Percentiles rank a stretch among this genome's conserved stretches.
Conservation (phyloP, 2,113 vertebrate species). For the Carlito syrichta region DNA sequence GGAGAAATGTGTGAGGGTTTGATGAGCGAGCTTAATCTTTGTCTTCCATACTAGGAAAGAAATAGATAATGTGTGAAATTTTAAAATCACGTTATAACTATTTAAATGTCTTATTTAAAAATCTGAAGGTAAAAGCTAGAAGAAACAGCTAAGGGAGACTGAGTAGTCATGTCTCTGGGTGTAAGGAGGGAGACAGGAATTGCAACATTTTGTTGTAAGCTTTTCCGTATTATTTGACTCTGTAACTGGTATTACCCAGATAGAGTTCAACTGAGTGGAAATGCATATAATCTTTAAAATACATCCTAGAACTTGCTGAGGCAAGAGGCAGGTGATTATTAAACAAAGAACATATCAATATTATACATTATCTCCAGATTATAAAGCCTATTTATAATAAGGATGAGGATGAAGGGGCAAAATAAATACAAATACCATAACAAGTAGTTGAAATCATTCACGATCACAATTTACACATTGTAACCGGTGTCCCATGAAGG, state of each 20-base stretch:
- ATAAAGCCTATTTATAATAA: background rate
- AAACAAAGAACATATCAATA: background rate
- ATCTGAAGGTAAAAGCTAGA: background rate
- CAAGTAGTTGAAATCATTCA: background rate
- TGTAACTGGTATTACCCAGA: background rate
- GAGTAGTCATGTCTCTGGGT: background rate
- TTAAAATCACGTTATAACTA: background rate
- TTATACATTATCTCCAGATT: background rate
- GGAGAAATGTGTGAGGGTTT: background rate
- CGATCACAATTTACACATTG: background rate
- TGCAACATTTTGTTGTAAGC: background rate
- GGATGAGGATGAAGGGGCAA: background rate
- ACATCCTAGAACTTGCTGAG: background rate
- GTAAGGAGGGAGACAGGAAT: background rate
- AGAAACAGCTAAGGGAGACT: background rate
- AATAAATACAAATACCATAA: background rate
- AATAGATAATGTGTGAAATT: background rate
- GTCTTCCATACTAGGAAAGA: background rate
- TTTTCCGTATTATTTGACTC: background rate
- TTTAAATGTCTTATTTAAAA: background rate
- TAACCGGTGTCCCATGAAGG: background rate
- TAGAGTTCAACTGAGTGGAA: background rate
- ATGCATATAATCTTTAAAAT: background rate
- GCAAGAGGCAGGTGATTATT: background rate
- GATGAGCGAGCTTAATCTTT: background rate